phyloP scores from a whole-genome alignment of 1,140 invertebrate species.

The Marisa cornuarietis region DNA sequence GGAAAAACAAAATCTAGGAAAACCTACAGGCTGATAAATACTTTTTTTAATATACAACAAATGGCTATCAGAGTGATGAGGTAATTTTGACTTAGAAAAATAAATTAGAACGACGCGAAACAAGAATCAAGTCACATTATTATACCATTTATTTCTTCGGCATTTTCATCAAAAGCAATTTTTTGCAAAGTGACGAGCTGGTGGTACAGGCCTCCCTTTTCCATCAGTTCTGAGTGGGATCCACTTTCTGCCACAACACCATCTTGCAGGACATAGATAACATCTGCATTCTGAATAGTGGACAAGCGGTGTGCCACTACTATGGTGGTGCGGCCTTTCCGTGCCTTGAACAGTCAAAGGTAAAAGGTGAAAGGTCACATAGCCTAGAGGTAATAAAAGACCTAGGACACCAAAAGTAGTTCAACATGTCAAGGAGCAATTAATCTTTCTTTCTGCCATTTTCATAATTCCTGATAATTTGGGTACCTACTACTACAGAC shows the following conservation, averaged over 20 bases:
- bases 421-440: neutral
- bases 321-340: slow-evolving; percentile 60
- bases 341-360: slow-evolving; percentile 47
- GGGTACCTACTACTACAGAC: too few relatives aligned
- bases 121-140: too few relatives aligned
- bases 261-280: slow-evolving; percentile 60
- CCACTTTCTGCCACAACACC: slow-evolving; percentile 64
- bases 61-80: too few relatives aligned
- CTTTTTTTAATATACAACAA: too few relatives aligned
- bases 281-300: slow-evolving; percentile 62
- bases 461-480: too few relatives aligned
- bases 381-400: neutral
- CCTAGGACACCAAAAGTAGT: neutral
- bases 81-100: too few relatives aligned
- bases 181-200: slow-evolving; percentile 54
- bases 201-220: slow-evolving; percentile 63
- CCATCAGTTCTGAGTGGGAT: slow-evolving; percentile 68
- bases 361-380: neutral
- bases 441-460: too few relatives aligned
- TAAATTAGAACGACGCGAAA: too few relatives aligned
- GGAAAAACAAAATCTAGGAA: too few relatives aligned
- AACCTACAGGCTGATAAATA: too few relatives aligned
- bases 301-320: slow-evolving; percentile 64
- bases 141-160: neutral
- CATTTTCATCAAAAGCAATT: slow-evolving; percentile 24